phyloP scores from a whole-genome alignment of 2,113 vertebrate species.

The Thamnaconus septentrionalis region DNA sequence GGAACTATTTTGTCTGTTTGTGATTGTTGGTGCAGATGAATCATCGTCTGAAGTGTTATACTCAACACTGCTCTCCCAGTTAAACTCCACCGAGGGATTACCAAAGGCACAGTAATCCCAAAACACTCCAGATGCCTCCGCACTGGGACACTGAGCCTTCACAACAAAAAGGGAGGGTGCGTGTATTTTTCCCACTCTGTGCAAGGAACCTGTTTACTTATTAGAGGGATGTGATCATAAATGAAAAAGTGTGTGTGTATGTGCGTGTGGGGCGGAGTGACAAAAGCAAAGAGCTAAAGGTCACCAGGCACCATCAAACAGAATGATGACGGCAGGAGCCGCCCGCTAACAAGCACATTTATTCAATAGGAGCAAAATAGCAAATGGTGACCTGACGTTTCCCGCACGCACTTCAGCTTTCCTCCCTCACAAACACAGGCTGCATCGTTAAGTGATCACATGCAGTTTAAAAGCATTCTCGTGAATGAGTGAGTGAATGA shows the following conservation, averaged over 20 bases:
- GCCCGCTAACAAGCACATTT: no score
- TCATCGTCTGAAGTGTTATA: constrained; percentile 42
- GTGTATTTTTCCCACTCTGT: background rate
- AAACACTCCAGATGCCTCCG: constrained; percentile 28
- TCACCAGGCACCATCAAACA: no score
- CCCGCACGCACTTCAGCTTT: no score
- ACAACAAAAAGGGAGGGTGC: background rate
- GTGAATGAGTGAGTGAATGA: no score
- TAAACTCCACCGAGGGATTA: constrained; percentile 41
- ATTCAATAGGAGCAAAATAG: no score
- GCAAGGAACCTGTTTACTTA: constrained; percentile 1
- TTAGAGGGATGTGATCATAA: constrained; percentile 1
- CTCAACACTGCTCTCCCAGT: constrained; percentile 28
- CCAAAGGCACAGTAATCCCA: constrained; percentile 23
- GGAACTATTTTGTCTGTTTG: constrained; percentile 31
- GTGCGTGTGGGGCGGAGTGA: no score
- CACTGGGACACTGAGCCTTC: background rate
- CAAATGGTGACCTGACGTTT: no score
- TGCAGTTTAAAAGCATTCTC: no score
- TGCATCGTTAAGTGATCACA: no score
- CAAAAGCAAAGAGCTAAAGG: no score
- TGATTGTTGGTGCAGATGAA: constrained; percentile 43
- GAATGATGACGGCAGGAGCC: no score
- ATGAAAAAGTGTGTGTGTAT: background rate
- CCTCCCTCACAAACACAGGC: no score